Evolutionary conservation across 2,113 vertebrate genomes (phyloP).

Genomic region (Holacanthus passer): DNA sequence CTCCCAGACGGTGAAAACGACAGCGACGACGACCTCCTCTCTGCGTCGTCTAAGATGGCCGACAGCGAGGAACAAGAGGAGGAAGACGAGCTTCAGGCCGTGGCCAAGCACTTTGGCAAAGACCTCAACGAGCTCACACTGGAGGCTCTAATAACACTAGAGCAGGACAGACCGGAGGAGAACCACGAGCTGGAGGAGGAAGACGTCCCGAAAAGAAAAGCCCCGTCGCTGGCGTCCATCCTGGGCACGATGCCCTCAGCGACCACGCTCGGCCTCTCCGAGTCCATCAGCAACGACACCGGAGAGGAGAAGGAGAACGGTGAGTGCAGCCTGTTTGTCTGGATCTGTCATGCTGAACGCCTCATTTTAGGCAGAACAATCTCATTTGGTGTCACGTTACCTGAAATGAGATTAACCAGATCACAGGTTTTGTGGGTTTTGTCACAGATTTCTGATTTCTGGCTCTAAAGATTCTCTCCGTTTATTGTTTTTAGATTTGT

Average conservation of each 20-base stretch:
- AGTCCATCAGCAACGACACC: conserved; percentile 88
- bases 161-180: conserved; percentile 34
- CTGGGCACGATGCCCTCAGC: conserved; percentile 92
- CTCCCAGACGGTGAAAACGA: conserved; percentile 72
- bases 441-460: background rate
- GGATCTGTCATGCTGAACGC: background rate
- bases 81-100: conserved; percentile 86
- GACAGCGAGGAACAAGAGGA: conserved; percentile 85
- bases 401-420: background rate
- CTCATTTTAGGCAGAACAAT: background rate
- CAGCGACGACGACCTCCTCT: conserved; percentile 26
- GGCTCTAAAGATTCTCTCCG: background rate
- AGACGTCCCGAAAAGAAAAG: conserved; percentile 31
- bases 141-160: conserved; percentile 63
- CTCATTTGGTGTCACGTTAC: background rate
- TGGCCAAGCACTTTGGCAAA: conserved; percentile 91
- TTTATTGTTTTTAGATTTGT: background rate
- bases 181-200: conserved; percentile 29
- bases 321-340: conserved; percentile 75
- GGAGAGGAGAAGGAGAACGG: conserved; percentile 85
- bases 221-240: conserved; percentile 87
- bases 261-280: conserved; percentile 90
- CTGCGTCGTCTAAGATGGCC: conserved; percentile 35
- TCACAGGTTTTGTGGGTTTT: background rate
- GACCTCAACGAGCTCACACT: conserved; percentile 83